Percentiles rank a stretch among this genome's conserved stretches.
These are phyloP conservation scores for Oreochromis spilurus DNA, from an alignment of 2,113 vertebrate species.

Conservation along the genomic window DNA sequence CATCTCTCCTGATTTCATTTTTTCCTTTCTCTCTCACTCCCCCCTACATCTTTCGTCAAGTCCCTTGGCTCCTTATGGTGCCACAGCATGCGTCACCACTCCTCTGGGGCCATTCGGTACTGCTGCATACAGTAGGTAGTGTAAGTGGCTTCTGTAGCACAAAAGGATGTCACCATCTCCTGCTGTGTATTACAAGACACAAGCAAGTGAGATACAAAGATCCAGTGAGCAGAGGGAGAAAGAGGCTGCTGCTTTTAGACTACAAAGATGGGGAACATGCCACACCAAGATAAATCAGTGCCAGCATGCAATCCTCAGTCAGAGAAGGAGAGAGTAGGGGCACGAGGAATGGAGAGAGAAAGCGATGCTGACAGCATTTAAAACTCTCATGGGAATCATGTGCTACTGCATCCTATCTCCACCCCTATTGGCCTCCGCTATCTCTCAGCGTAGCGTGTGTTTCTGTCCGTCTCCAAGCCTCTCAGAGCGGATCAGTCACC, in stretches of 20 bases:
- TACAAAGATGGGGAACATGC: constrained; percentile 25
- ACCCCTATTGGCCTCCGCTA: constrained; percentile 39
- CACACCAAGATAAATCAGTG: constrained; percentile 47
- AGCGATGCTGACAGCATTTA: constrained; percentile 62
- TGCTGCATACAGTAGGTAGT: constrained; percentile 8
- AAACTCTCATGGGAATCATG: constrained; percentile 61
- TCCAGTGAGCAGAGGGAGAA: neutral
- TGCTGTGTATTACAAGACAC: constrained; percentile 44
- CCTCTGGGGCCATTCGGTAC: constrained; percentile 44
- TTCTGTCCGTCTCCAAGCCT: constrained; percentile 57
- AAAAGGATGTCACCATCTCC: constrained; percentile 41
- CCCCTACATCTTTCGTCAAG: constrained; percentile 9
- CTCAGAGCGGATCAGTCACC: constrained; percentile 72
- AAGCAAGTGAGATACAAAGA: constrained; percentile 30
- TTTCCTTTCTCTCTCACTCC: neutral
- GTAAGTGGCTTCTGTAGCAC: constrained; percentile 33
- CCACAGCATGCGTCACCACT: constrained; percentile 39
- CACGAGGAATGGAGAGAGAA: constrained; percentile 13
- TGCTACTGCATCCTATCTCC: constrained; percentile 49
- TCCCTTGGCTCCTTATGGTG: constrained; percentile 46
- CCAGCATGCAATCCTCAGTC: constrained; percentile 32
- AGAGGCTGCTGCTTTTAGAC: constrained; percentile 44
- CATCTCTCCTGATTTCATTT: neutral
- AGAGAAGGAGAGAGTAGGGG: neutral
- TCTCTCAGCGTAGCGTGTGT: constrained; percentile 47